Percentiles rank a stretch among this genome's conserved stretches.
These are phyloP conservation scores for Ornithoptera alexandrae DNA, from an alignment of 2,888 invertebrate species.

Conservation along the genomic window DNA sequence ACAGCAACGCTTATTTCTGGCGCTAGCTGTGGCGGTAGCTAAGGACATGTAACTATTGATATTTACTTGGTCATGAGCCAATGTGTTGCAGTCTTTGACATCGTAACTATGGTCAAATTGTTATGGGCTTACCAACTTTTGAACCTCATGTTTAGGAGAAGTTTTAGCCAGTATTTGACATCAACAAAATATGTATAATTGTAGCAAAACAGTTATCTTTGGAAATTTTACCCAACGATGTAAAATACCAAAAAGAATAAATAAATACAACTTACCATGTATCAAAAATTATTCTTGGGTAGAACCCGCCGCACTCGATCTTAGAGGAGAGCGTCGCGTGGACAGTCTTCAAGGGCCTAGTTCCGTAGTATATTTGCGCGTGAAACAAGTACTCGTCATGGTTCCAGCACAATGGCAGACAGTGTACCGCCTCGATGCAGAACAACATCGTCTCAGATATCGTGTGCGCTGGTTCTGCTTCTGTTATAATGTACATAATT, in stretches of 20 bases:
- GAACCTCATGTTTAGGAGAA: too few relatives aligned
- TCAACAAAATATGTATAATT: too few relatives aligned
- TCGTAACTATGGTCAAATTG: too few relatives aligned
- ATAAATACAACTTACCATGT: constrained; percentile 83
- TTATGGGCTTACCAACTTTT: too few relatives aligned
- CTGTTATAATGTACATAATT: constrained; percentile 58
- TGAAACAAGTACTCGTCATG: constrained; percentile 92
- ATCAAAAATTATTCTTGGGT: constrained; percentile 91
- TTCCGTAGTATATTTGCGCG: constrained; percentile 94
- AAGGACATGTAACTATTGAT: too few relatives aligned
- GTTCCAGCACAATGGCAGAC: constrained; percentile 87
- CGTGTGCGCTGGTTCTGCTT: constrained; percentile 84
- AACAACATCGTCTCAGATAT: constrained; percentile 88
- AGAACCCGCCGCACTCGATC: constrained; percentile 84
- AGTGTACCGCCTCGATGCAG: constrained; percentile 90
- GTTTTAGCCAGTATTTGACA: too few relatives aligned
- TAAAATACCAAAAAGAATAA: neutral
- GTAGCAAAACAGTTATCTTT: neutral
- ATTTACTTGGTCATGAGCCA: too few relatives aligned
- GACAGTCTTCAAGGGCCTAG: constrained; percentile 85
- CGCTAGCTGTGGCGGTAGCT: too few relatives aligned
- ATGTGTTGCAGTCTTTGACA: too few relatives aligned
- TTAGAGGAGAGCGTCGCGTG: constrained; percentile 86
- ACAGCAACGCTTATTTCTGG: too few relatives aligned
- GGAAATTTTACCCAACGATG: neutral